A percentile compares a stretch with the other conserved stretches of the same genome.
These are phyloP conservation scores for Entomobrya proxima DNA, from an alignment of 2,888 invertebrate species.

Conservation along the genomic window DNA sequence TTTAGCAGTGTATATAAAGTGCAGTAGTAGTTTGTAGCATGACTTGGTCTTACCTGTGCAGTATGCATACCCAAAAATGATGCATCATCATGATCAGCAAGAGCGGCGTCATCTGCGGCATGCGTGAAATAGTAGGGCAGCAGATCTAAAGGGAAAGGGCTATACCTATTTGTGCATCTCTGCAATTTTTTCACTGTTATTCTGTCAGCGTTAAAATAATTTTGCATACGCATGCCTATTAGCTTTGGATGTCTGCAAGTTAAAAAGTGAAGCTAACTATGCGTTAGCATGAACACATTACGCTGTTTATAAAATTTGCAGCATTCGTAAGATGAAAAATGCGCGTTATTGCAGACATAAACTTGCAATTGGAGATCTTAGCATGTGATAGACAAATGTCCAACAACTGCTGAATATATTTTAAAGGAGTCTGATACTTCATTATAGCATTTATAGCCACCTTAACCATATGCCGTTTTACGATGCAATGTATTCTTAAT, in stretches of 20 bases:
- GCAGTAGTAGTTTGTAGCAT: no score
- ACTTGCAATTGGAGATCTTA: no score
- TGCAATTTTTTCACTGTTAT: not conserved
- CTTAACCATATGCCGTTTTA: not conserved
- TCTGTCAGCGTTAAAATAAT: not conserved
- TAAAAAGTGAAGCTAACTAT: not conserved
- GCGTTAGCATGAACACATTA: no score
- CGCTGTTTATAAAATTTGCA: no score
- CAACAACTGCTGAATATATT: not conserved
- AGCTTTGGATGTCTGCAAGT: not conserved
- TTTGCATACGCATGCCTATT: not conserved
- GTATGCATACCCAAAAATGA: not conserved
- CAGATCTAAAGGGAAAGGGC: conserved; percentile 6
- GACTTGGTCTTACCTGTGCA: not conserved
- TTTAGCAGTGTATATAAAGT: no score
- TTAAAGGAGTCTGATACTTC: no score
- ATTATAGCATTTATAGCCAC: no score
- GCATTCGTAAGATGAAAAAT: no score
- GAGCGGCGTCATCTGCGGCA: not conserved
- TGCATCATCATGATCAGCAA: not conserved
- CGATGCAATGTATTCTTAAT: no score
- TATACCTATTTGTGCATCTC: not conserved
- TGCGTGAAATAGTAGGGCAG: conserved; percentile 18
- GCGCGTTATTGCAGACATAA: no score
- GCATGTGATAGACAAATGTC: no score